Base-by-base conservation (phyloP, 2,888 invertebrate species). In the Mayetiola destructor region DNA sequence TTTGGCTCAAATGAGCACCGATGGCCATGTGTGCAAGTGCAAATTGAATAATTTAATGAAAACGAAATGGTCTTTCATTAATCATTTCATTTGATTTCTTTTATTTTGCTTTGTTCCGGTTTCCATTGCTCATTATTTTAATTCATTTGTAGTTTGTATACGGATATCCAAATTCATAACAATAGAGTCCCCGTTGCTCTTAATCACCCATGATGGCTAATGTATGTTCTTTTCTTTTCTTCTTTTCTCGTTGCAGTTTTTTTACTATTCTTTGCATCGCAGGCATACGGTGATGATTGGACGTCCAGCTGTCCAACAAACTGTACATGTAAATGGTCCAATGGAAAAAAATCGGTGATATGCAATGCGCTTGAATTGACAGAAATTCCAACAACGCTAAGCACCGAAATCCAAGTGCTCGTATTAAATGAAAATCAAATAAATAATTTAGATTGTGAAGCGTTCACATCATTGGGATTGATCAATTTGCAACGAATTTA, bases 321-420 rank as follows among this genome's bases (percentile, higher is more conserved):
- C 64, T 92, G 92, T 71, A 81, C 82, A 66, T 92, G 92, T 78
- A 91, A 89, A 75, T 93, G 92, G 92, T 85, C 86, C 42, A 86
- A 85, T 60, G 91, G 91, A 60, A 92, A 92, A 73, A 89, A 88
- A 71, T 88, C 88, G 42, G 92, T 56, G 23, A 78, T 86, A 59
- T 93, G 92, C 73, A 81, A 82, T 61, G 83, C 87, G 66, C 82
- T 86, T 63, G 85, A 86, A 64, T 79, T 91, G 63, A 84, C 84
- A 63, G 79, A 82, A 61, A 80, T 92, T 56, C 92, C 92, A 39
- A 76, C 75, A 14, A 77, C 77, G 1, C 71, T 87, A 57, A 81
- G 83, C 65, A 69, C 72, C 0, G 73, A 73, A 60, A 65, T 91
- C 68, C 92, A 92, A 75, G 88, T 90, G 58, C 77, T 93, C 57